These are phyloP conservation scores for Turnix velox DNA, from an alignment of 2,113 vertebrate genomes.

Conservation along the genomic window DNA sequence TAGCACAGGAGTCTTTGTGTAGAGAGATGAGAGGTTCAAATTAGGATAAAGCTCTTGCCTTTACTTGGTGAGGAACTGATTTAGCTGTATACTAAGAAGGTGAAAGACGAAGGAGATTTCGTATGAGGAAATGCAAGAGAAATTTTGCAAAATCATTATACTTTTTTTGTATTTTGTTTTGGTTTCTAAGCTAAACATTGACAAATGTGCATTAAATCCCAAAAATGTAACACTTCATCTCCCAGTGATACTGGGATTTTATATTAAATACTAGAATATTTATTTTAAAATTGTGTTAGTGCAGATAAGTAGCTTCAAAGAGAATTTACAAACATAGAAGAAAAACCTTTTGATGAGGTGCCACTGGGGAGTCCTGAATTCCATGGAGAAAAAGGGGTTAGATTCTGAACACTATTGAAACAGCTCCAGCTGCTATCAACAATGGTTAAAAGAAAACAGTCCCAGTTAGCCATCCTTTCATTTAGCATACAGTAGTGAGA, in stretches of 20 bases:
- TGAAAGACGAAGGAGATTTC: background rate
- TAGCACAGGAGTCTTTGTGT: rapidly evolving
- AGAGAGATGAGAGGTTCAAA: background rate
- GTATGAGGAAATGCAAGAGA: background rate
- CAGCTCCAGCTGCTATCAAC: background rate
- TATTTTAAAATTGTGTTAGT: background rate
- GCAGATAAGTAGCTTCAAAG: background rate
- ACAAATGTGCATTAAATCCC: background rate
- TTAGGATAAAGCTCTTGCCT: background rate
- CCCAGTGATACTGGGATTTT: background rate
- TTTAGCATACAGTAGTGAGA: background rate
- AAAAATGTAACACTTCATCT: background rate
- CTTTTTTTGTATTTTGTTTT: background rate
- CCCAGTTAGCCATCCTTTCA: background rate
- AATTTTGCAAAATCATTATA: background rate
- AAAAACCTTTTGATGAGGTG: background rate
- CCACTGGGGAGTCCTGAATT: background rate
- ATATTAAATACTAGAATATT: background rate
- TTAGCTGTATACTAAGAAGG: background rate
- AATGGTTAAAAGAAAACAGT: background rate
- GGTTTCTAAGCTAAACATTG: background rate
- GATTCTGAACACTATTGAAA: background rate
- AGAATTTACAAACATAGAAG: background rate
- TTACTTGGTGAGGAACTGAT: background rate
- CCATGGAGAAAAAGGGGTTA: background rate